Conservation (phyloP, 1,140 invertebrate species). For the Chelonus insularis region DNA sequence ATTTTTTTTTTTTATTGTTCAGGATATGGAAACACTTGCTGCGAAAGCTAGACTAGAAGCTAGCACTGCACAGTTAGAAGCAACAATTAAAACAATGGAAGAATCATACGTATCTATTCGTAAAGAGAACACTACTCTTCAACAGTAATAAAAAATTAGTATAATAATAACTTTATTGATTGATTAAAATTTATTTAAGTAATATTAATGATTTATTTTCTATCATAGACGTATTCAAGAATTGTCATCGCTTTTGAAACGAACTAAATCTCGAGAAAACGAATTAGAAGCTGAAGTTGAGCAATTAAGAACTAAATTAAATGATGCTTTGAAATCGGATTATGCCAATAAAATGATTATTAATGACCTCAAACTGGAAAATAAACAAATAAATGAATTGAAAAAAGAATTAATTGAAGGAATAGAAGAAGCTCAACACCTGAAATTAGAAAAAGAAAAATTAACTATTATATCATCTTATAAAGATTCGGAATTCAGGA, state of each 20-base stretch:
- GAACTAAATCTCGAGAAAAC: conserved; percentile 21
- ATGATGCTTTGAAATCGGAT: conserved; percentile 21
- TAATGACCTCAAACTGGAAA: conserved; percentile 28
- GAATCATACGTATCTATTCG: conserved; percentile 18
- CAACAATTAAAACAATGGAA: conserved; percentile 33
- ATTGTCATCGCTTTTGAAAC: conserved; percentile 25
- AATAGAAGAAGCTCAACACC: conserved; percentile 30
- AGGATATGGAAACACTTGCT: conserved; percentile 35
- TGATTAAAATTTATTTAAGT: neutral
- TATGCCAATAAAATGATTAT: conserved; percentile 29
- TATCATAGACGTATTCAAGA: conserved; percentile 32
- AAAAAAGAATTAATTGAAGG: conserved; percentile 32
- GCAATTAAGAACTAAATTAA: conserved; percentile 28
- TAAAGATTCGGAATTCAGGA: conserved; percentile 32
- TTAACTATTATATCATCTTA: conserved; percentile 31
- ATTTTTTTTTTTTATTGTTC: neutral
- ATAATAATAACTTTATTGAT: neutral
- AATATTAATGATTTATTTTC: conserved; percentile 7
- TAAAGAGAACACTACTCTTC: conserved; percentile 32
- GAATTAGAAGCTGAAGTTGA: conserved; percentile 26
- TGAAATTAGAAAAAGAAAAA: conserved; percentile 40
- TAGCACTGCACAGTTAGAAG: conserved; percentile 28
- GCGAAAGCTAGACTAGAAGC: conserved; percentile 29
- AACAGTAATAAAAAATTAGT: conserved; percentile 30
- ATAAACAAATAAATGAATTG: conserved; percentile 29